phyloP scores from a whole-genome alignment of 2,888 invertebrate genomes.

The Sminthurides aquaticus region DNA sequence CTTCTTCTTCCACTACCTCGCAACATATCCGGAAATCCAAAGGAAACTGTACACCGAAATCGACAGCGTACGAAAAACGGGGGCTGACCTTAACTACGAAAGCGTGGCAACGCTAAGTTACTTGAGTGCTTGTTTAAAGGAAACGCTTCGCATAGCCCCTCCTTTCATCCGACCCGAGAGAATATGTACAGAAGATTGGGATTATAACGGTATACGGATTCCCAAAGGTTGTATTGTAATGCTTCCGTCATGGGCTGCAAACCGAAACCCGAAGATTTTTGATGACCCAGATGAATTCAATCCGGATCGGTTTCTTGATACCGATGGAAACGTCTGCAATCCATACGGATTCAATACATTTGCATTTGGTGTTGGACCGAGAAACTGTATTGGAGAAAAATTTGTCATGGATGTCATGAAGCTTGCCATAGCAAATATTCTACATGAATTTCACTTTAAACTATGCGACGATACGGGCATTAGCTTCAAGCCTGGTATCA shows the following conservation, averaged over 20 bases:
- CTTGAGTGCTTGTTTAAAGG: constrained; percentile 22
- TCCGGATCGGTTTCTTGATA: constrained; percentile 36
- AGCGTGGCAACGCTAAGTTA: constrained; percentile 15
- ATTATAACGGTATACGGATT: constrained; percentile 27
- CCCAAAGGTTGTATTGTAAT: constrained; percentile 29
- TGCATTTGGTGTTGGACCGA: constrained; percentile 37
- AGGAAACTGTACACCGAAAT: constrained; percentile 4
- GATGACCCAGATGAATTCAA: constrained; percentile 33
- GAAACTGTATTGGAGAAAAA: constrained; percentile 31
- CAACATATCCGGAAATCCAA: constrained; percentile 9
- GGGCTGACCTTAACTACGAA: constrained; percentile 14
- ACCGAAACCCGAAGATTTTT: constrained; percentile 30
- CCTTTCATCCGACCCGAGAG: constrained; percentile 25
- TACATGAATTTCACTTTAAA: constrained; percentile 30
- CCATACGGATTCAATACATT: constrained; percentile 27
- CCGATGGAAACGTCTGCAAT: constrained; percentile 23
- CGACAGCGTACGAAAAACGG: constrained; percentile 6
- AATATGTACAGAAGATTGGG: constrained; percentile 26
- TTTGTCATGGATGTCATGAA: constrained; percentile 35
- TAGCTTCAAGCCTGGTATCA: constrained; percentile 26
- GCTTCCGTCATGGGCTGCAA: constrained; percentile 34
- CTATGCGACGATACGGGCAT: constrained; percentile 29
- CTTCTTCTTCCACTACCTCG: constrained; percentile 29
- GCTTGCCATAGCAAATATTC: constrained; percentile 27
- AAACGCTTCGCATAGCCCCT: constrained; percentile 21